Conservation (phyloP, 2,113 vertebrate species). For the Chunga burmeisteri region DNA sequence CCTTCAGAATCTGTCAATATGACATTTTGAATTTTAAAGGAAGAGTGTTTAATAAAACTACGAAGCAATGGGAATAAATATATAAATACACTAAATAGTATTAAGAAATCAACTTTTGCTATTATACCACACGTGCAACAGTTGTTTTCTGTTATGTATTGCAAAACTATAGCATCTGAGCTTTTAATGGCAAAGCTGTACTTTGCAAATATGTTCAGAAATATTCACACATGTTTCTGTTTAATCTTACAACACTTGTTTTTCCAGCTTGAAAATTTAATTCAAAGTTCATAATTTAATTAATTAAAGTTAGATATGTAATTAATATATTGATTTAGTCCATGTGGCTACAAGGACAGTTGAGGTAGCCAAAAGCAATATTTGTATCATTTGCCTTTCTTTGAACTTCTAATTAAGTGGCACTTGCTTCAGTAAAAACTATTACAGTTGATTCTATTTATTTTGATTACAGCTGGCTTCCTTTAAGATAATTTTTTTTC, state of each 20-base stretch:
- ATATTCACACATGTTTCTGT: slow-evolving; percentile 80
- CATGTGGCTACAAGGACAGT: slow-evolving; percentile 57
- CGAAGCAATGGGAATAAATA: background rate
- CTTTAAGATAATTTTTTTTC: slow-evolving; percentile 56
- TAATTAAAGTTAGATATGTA: slow-evolving; percentile 75
- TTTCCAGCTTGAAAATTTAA: slow-evolving; percentile 72
- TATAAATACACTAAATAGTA: background rate
- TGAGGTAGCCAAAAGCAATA: background rate
- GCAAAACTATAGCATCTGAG: slow-evolving; percentile 7
- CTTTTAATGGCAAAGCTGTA: background rate
- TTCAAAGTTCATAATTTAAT: slow-evolving; percentile 72
- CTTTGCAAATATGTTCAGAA: slow-evolving; percentile 61
- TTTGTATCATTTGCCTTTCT: slow-evolving; percentile 47
- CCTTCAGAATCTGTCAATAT: background rate
- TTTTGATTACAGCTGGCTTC: slow-evolving; percentile 41
- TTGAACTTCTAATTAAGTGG: slow-evolving; percentile 50
- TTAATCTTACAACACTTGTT: slow-evolving; percentile 70
- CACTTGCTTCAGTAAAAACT: slow-evolving; percentile 71
- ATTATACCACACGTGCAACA: background rate
- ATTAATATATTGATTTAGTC: slow-evolving; percentile 75
- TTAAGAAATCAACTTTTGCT: background rate
- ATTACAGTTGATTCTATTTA: slow-evolving; percentile 70
- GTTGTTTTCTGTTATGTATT: background rate
- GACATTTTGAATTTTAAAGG: background rate
- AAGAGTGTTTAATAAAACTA: background rate